Evolutionary conservation across 2,888 invertebrate species (phyloP).

Genomic region (Lordiphosa andalusiaca): DNA sequence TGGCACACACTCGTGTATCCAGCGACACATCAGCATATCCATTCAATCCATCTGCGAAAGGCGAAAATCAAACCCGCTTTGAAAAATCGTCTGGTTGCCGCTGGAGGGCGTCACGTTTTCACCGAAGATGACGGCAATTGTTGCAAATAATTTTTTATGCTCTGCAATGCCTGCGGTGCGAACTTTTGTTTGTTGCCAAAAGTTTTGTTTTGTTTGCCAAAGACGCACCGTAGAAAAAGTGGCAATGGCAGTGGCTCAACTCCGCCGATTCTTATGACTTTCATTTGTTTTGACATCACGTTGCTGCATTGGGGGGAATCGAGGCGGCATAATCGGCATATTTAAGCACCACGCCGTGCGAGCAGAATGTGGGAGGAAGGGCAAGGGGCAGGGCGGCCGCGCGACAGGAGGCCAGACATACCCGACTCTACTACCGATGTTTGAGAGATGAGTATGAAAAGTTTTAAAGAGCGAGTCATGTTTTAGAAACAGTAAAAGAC

Average conservation of each 20-base stretch:
- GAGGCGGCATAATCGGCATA: constrained; percentile 45
- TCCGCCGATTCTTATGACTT: constrained; percentile 59
- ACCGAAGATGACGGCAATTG: constrained; percentile 66
- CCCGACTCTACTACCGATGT: constrained; percentile 13
- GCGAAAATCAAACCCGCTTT: constrained; percentile 57
- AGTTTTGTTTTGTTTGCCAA: constrained; percentile 65
- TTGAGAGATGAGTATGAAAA: not conserved
- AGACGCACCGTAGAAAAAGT: constrained; percentile 36
- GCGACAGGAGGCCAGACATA: constrained; percentile 4
- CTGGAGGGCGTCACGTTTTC: constrained; percentile 60
- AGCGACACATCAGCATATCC: constrained; percentile 27
- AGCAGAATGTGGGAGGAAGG: constrained; percentile 35
- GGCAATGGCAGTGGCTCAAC: constrained; percentile 31
- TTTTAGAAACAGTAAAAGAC: too few relatives aligned
- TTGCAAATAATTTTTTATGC: constrained; percentile 73
- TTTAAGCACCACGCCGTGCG: constrained; percentile 50
- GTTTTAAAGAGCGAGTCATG: not conserved
- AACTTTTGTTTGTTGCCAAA: constrained; percentile 66
- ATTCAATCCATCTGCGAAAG: constrained; percentile 7
- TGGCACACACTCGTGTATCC: constrained; percentile 2
- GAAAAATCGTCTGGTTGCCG: constrained; percentile 57
- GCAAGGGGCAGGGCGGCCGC: constrained; percentile 1
- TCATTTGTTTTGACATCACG: constrained; percentile 74
- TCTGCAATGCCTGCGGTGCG: constrained; percentile 41
- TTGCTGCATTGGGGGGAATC: constrained; percentile 39